Conservation (phyloP, 2,113 vertebrate genomes). For the Phyllopteryx taeniolatus region DNA sequence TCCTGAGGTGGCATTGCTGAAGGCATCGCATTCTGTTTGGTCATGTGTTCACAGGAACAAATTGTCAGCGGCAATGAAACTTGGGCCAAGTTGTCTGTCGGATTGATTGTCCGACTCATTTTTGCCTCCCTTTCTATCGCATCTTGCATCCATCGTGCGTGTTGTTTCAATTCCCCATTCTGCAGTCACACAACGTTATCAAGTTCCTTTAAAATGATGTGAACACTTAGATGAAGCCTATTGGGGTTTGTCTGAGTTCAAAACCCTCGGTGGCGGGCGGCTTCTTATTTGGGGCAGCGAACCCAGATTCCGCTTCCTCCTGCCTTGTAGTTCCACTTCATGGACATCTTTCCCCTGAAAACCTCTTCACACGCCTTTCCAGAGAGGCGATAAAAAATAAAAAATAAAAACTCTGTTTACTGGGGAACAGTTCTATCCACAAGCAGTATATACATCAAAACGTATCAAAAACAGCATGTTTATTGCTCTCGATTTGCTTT, state of each 20-base stretch:
- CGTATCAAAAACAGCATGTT: not conserved
- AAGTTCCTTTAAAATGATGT: constrained; percentile 20
- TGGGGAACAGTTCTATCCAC: not conserved
- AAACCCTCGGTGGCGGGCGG: constrained; percentile 9
- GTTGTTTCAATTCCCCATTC: constrained; percentile 4
- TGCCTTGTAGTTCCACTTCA: constrained; percentile 35
- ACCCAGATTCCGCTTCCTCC: constrained; percentile 10
- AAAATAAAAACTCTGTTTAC: constrained; percentile 1
- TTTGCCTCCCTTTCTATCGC: constrained; percentile 5
- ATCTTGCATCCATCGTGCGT: constrained; percentile 12
- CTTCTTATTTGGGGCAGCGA: constrained; percentile 26
- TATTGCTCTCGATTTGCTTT: not conserved
- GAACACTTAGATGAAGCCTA: constrained; percentile 21
- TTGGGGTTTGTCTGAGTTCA: constrained; percentile 22
- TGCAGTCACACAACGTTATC: constrained; percentile 11
- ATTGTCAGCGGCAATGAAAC: constrained; percentile 41
- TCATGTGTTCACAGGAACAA: constrained; percentile 48
- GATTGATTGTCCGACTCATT: constrained; percentile 21
- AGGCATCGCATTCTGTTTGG: constrained; percentile 31
- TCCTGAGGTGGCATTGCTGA: constrained; percentile 36
- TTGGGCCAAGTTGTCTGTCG: constrained; percentile 34
- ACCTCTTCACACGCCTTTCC: not conserved
- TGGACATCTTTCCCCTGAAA: constrained; percentile 19
- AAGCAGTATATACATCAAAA: not conserved
- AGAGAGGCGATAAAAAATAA: constrained; percentile 1